A percentile compares a stretch with the other conserved stretches of the same genome.
Conservation (phyloP, 2,888 invertebrate species). For the Hermodice carunculata region DNA sequence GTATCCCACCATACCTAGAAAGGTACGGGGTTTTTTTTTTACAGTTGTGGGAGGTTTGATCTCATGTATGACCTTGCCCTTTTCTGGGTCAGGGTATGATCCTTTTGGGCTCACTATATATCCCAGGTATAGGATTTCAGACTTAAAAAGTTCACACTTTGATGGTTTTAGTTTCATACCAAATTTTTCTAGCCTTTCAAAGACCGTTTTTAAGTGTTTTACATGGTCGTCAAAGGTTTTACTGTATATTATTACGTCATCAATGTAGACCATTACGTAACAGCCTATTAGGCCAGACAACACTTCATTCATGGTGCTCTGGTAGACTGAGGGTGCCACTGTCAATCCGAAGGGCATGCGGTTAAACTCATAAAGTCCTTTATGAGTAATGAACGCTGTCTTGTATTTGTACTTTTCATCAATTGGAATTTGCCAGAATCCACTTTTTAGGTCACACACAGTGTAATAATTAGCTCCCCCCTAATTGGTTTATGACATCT, state of each 20-base stretch:
- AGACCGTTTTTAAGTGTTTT: too few relatives aligned
- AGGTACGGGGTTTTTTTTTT: too few relatives aligned
- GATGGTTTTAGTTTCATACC: constrained; percentile 33
- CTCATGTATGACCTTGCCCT: constrained; percentile 17
- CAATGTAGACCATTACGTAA: constrained; percentile 26
- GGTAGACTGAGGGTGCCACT: constrained; percentile 27
- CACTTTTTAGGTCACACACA: constrained; percentile 29
- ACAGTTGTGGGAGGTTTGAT: constrained; percentile 1
- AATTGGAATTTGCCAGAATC: constrained; percentile 31
- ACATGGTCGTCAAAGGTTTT: too few relatives aligned
- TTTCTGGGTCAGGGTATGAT: constrained; percentile 26
- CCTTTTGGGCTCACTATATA: constrained; percentile 19
- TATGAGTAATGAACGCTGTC: constrained; percentile 25
- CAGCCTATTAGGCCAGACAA: constrained; percentile 5
- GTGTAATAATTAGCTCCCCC: too few relatives aligned
- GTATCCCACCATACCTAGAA: too few relatives aligned
- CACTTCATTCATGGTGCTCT: constrained; percentile 22
- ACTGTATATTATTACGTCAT: constrained; percentile 32
- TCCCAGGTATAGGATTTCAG: constrained; percentile 23
- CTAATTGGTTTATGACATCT: too few relatives aligned
- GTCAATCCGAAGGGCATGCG: constrained; percentile 31
- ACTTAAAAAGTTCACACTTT: constrained; percentile 28
- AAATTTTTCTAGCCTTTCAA: too few relatives aligned
- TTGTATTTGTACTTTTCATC: constrained; percentile 16
- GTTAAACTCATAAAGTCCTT: constrained; percentile 25